Evolutionary conservation across 2,888 invertebrate genomes (phyloP), one percentile per base, ranked within the genome.

Genomic region (Drosophila limbata): DNA sequence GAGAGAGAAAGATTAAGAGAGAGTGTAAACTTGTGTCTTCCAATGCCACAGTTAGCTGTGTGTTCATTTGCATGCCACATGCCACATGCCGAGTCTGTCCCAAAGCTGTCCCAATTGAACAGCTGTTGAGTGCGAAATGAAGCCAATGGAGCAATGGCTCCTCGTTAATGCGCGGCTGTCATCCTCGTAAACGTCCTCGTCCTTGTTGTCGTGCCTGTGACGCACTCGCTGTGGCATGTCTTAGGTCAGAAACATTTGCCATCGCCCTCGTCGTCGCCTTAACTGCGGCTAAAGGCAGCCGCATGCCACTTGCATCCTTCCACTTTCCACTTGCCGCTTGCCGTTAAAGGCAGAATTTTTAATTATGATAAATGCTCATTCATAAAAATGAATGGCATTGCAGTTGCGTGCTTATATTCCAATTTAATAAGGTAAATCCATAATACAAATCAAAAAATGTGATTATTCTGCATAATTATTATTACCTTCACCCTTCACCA

Each of bases 321-420:
- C 71, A 13, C 61, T 3, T 50, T 42, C 51, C 45, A 51, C 10
- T 56, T 56, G 35, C 60, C 35, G 50, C 63, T 50, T 47, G 72
- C 87, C 84, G 79, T 77, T 74, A 71, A 73, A 60, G 70, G 72
- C 69, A 70, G 84, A 68, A 84, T 90, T 87, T 87, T 90, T 88
- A 88, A 88, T 88, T 88, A 90, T 89, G 84, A 89, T 86, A 84
- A 88, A 88, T 86, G 89, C 73, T 63, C 84, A 86, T 85, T 88
- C 87, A 88, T 88, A 84, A 88, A 86, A 86, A 59, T 63, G 65
- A 73, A 84, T 81, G 79, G 71, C 74, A 77, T 82, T 84, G 73
- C 70, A 65, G 75, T 82, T 84, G 88, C 80, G 85, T 84, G 79
- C 59, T 77, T 74, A 63, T 79, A 68, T 68, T 56, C 37, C 40